Conservation (phyloP, 1,140 invertebrate genomes). For the Bathynomus jamesi region DNA sequence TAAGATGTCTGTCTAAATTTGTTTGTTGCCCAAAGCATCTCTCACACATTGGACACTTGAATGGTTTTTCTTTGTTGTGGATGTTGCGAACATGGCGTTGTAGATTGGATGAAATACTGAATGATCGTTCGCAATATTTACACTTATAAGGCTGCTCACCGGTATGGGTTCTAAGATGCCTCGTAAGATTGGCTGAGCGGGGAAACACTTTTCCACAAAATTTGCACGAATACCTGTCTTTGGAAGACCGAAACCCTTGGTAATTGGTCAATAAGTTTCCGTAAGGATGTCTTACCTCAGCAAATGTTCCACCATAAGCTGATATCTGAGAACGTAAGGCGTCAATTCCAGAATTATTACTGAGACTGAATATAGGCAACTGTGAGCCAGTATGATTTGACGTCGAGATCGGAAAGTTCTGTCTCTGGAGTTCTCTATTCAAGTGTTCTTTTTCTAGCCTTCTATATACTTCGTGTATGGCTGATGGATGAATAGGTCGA, state of each 20-base stretch:
- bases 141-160: constrained; percentile 97
- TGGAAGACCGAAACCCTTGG: constrained; percentile 20
- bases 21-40: constrained; percentile 96
- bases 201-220: constrained; percentile 97
- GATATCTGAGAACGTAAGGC: not conserved
- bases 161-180: constrained; percentile 93
- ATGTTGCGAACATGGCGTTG: constrained; percentile 98
- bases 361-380: too few relatives aligned
- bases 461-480: not conserved
- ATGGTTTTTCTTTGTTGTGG: constrained; percentile 94
- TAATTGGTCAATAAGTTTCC: not conserved
- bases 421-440: not conserved
- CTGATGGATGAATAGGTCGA: not conserved
- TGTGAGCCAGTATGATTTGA: too few relatives aligned
- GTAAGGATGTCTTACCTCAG: not conserved
- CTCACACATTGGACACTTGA: constrained; percentile 51
- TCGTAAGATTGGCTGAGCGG: constrained; percentile 89
- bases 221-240: constrained; percentile 92
- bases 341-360: not conserved
- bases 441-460: not conserved
- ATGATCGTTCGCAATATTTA: constrained; percentile 95
- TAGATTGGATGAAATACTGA: constrained; percentile 96
- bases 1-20: constrained; percentile 90
- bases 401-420: not conserved
- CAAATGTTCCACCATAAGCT: not conserved